These are phyloP conservation scores for Leptothorax acervorum DNA, from an alignment of 2,888 invertebrate species.

Conservation along the genomic window DNA sequence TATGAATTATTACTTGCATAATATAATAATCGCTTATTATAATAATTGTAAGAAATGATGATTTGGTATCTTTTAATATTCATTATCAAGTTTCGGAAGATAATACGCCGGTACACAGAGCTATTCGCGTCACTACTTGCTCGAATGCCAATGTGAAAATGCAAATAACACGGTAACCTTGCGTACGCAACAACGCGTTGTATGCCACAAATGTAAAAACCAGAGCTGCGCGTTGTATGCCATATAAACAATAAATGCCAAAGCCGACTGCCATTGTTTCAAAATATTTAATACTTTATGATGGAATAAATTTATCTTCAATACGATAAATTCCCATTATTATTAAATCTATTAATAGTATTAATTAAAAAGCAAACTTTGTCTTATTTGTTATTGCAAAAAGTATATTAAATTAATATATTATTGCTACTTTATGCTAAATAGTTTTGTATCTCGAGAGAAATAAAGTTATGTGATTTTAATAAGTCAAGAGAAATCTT, in stretches of 20 bases:
- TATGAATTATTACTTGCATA: background rate
- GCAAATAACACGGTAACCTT: background rate
- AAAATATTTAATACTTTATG: background rate
- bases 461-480: background rate
- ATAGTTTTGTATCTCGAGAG: background rate
- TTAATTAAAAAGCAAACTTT: background rate
- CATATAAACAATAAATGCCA: background rate
- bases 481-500: background rate
- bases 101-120: background rate
- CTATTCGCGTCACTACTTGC: background rate
- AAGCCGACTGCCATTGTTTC: background rate
- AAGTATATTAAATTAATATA: background rate
- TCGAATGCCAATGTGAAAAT: background rate
- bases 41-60: background rate
- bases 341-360: background rate
- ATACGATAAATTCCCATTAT: background rate
- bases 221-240: background rate
- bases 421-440: background rate
- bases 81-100: background rate
- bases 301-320: background rate
- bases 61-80: background rate
- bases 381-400: background rate
- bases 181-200: background rate
- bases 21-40: background rate
- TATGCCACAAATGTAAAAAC: background rate